Evolutionary conservation across 2,797 vertebrate species (phyloP).

Genomic region (Bradypodion ventrale): DNA sequence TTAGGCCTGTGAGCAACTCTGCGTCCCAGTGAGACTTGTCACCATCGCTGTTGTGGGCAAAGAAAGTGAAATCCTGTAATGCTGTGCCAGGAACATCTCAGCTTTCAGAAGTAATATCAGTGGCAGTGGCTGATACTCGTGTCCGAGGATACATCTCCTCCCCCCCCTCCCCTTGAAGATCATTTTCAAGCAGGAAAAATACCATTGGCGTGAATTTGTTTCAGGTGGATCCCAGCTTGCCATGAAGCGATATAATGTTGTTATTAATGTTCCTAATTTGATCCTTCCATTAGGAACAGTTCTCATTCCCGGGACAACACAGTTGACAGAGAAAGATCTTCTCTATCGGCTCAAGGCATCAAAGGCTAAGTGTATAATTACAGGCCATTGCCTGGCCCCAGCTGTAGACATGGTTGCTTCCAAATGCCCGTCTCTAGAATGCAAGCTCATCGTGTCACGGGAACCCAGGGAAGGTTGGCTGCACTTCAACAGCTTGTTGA

Average conservation of each 20-base stretch:
- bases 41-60: neutral
- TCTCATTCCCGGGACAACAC: slow-evolving; percentile 80
- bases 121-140: no score
- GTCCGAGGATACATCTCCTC: no score
- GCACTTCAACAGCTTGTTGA: slow-evolving; percentile 73
- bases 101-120: no score
- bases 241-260: neutral
- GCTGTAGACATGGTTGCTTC: slow-evolving; percentile 73
- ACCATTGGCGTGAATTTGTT: no score
- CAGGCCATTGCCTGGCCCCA: slow-evolving; percentile 74
- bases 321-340: slow-evolving; percentile 82
- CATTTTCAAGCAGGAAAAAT: no score
- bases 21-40: neutral
- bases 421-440: slow-evolving; percentile 74
- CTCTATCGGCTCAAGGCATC: slow-evolving; percentile 78
- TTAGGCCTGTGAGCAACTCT: neutral
- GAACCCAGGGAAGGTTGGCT: slow-evolving; percentile 75
- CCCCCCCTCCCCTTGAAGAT: no score
- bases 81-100: no score
- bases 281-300: slow-evolving; percentile 72
- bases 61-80: neutral
- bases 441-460: slow-evolving; percentile 78
- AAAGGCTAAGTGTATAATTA: slow-evolving; percentile 79
- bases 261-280: slow-evolving; percentile 4
- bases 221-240: no score